Conservation (phyloP, 2,797 vertebrate genomes). For the Graptemys geographica region DNA sequence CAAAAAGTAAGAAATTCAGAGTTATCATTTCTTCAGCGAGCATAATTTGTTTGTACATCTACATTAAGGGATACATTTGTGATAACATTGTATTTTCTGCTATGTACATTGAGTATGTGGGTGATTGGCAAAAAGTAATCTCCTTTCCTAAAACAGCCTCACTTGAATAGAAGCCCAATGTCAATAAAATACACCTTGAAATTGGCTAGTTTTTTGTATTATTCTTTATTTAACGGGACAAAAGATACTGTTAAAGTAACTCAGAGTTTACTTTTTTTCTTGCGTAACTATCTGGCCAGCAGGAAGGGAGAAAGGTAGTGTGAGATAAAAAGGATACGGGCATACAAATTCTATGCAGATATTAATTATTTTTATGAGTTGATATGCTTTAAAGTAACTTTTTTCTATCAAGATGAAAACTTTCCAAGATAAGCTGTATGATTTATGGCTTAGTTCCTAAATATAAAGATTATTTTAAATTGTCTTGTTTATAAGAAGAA, state of each 20-base stretch:
- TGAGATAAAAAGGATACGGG: not conserved
- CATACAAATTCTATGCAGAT: not conserved
- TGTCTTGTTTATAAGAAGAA: not conserved
- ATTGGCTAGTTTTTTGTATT: not conserved
- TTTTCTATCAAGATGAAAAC: not conserved
- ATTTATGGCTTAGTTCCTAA: not conserved
- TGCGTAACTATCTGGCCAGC: not conserved
- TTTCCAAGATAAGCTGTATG: not conserved
- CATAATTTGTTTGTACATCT: not conserved
- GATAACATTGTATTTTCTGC: not conserved
- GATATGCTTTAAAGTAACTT: not conserved
- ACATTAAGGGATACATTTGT: not conserved
- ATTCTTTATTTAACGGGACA: not conserved
- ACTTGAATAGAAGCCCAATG: not conserved
- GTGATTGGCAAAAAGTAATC: not conserved
- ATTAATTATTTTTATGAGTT: not conserved
- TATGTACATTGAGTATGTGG: not conserved
- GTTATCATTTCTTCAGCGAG: not conserved
- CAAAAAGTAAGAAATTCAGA: not conserved
- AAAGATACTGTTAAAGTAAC: not conserved
- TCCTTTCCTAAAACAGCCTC: not conserved
- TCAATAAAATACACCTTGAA: not conserved
- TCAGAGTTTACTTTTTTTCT: not conserved
- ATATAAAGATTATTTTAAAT: not conserved
- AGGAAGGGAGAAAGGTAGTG: not conserved